Base-by-base conservation (phyloP, 2,797 vertebrate species). In the Smutsia temminckii region DNA sequence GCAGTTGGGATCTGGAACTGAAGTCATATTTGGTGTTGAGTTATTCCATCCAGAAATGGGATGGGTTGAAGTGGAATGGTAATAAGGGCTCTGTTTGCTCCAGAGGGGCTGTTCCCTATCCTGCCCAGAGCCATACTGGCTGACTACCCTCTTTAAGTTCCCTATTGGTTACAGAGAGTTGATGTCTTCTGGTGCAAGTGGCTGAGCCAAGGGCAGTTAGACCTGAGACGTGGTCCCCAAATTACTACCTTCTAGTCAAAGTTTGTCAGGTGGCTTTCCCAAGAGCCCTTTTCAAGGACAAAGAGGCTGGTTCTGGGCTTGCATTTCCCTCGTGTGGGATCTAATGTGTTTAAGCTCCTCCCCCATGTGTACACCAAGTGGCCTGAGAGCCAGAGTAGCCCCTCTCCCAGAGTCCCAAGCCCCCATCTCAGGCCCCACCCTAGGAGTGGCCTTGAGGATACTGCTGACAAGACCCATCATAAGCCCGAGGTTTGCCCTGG, bases 121-220 rank as follows among this genome's bases (percentile, higher is more conserved):
- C 80, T 95, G 59, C 87, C 93, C 93, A 79, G 75, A 93, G 83
- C 92, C 85, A 74, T 95, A 66, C 93, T 93, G 91, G 91, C n/a
- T 95, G 88, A 66, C 85, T 95, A 74, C 59, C 29, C 51, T 94
- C 37, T 61, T 95, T 66, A 93, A 94, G 85, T 10, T 74, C 57
- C 83, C 79, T 95, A 94, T 95, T 96, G 95, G 96, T 97, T 95
- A 96, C 89, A 97, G 86, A 95, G 92, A 75, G 83, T 84, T 75
- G 53, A 95, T 88, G 91, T 87, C 68, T 95, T 92, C 84, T 92
- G 92, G 61, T 92, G 88, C 64, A 49, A 94, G 83, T 37, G 42
- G 74, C 53, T 18, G 64, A 96, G 94, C 91, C 90, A 91, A 95
- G 37, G 79, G 92, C 92, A 91, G 74, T 93, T 91, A 96, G 78